These are phyloP conservation scores for Psilanteris sp. DNA, from an alignment of 1,140 invertebrate species.

Conservation along the genomic window DNA sequence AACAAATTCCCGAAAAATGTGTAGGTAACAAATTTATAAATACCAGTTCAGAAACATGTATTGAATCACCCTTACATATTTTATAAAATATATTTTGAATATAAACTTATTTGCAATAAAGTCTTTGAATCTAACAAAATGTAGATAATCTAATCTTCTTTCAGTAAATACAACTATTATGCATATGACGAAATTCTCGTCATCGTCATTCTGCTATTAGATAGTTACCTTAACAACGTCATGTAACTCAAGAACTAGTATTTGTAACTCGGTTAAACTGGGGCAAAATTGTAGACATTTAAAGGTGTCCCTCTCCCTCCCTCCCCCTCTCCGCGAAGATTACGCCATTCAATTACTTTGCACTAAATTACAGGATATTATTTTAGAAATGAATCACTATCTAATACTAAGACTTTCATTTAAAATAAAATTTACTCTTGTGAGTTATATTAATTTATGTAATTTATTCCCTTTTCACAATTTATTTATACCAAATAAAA, in stretches of 20 bases:
- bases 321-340: too few species aligned
- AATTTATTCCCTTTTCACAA: too few species aligned
- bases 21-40: too few species aligned
- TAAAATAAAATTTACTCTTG: too few species aligned
- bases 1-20: too few species aligned
- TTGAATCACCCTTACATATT: too few species aligned
- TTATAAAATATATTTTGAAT: background rate
- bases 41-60: too few species aligned
- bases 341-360: conserved; percentile 29
- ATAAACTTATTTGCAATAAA: conserved; percentile 12
- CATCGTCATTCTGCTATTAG: conserved; percentile 18
- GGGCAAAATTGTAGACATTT: conserved; percentile 21
- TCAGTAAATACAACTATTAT: conserved; percentile 22
- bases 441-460: too few species aligned
- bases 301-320: conserved; percentile 18
- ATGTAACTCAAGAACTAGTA: conserved; percentile 44
- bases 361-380: conserved; percentile 11
- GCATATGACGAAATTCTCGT: conserved; percentile 29
- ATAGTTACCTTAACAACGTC: conserved; percentile 44
- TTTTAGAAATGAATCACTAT: conserved; percentile 10
- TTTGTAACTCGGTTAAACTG: conserved; percentile 35
- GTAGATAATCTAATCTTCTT: conserved; percentile 13
- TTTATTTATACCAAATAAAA: too few species aligned
- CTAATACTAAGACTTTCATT: background rate
- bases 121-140: conserved; percentile 10